phyloP scores from a whole-genome alignment of 2,888 invertebrate genomes.

The Eupithecia subumbrata region DNA sequence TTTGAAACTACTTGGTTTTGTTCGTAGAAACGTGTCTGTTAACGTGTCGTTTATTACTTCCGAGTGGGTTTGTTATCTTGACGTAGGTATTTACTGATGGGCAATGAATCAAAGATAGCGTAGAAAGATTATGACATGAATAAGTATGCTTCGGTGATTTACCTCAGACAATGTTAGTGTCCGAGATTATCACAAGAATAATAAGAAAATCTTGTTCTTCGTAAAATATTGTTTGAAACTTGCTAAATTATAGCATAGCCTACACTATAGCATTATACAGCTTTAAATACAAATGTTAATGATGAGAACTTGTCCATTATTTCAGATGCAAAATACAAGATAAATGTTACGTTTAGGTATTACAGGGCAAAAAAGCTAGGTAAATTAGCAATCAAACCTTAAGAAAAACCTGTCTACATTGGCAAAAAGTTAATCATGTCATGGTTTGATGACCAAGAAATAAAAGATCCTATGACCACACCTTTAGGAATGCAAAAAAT shows the following conservation, averaged over 20 bases:
- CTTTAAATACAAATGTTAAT: background rate
- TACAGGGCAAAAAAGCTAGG: background rate
- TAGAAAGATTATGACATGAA: conserved; percentile 26
- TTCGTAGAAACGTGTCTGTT: conserved; percentile 34
- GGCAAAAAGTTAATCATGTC: background rate
- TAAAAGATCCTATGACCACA: conserved; percentile 5
- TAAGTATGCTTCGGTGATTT: conserved; percentile 14
- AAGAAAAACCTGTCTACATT: background rate
- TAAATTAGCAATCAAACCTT: background rate
- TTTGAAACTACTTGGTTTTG: conserved; percentile 18
- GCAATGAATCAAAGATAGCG: conserved; percentile 46
- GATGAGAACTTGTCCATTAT: background rate
- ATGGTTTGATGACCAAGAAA: conserved; percentile 7
- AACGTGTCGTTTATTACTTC: conserved; percentile 43
- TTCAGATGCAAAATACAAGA: background rate
- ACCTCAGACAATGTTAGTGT: conserved; percentile 6
- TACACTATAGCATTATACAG: background rate
- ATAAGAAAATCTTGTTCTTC: background rate
- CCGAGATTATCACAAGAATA: background rate
- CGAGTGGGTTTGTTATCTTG: conserved; percentile 27
- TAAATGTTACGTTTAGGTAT: background rate
- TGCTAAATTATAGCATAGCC: background rate
- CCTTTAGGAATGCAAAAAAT: background rate
- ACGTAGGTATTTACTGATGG: conserved; percentile 34
- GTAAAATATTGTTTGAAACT: background rate